Conservation (phyloP, 2,113 vertebrate species). For the Entomyzon cyanotis region DNA sequence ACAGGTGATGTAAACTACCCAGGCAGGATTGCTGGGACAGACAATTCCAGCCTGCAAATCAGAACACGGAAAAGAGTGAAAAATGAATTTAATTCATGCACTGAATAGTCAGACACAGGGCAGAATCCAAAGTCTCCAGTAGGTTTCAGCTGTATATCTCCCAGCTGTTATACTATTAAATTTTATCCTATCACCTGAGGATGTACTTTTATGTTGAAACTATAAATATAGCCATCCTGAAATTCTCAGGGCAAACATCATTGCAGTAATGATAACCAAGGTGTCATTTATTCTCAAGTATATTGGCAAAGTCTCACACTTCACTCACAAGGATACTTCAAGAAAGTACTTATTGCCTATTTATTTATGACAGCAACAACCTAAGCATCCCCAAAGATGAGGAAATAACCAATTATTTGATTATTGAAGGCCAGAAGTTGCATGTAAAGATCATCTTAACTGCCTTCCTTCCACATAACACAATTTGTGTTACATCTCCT, state of each 20-base stretch:
- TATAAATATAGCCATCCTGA: not conserved
- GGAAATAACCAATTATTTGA: not conserved
- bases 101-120: not conserved
- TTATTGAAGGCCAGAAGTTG: not conserved
- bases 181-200: not conserved
- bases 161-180: not conserved
- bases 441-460: not conserved
- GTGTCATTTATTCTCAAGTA: not conserved
- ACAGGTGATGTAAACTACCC: conserved; percentile 50
- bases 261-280: not conserved
- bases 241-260: conserved; percentile 5
- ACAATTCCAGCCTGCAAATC: not conserved
- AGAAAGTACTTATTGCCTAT: not conserved
- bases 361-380: not conserved
- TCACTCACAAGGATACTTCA: not conserved
- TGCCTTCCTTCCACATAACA: not conserved
- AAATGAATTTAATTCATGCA: conserved; percentile 17
- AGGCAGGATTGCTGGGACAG: conserved; percentile 25
- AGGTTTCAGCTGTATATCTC: not conserved
- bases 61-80: not conserved
- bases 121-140: conserved; percentile 7
- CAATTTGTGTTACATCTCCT: not conserved
- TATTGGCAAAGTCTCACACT: not conserved
- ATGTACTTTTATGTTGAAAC: not conserved
- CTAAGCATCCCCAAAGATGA: not conserved